Evolutionary conservation across 2,113 vertebrate species (phyloP).

Genomic region (Phrynosoma blainvillii): DNA sequence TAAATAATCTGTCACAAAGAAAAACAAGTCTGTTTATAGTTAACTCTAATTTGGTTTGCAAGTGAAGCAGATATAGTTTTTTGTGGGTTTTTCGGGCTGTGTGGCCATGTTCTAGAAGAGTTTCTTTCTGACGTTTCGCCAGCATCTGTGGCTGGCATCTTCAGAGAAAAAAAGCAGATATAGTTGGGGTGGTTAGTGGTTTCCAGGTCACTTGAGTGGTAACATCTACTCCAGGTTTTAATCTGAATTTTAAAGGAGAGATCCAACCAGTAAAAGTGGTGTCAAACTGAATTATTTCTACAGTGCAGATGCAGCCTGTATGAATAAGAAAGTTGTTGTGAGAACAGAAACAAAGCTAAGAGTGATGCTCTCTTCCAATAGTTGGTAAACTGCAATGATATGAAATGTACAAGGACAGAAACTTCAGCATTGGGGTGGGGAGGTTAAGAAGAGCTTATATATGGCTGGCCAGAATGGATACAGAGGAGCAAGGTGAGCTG

Average conservation of each 20-base stretch:
- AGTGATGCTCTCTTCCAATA: background rate
- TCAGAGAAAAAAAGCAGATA: too few relatives aligned
- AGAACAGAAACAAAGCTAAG: background rate
- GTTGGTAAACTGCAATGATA: background rate
- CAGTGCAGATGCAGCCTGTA: background rate
- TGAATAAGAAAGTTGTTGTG: background rate
- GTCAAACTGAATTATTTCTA: too few relatives aligned
- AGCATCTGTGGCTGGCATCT: too few relatives aligned
- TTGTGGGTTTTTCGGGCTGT: too few relatives aligned
- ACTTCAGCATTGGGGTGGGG: background rate
- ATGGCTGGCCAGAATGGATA: background rate
- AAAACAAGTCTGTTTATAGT: background rate
- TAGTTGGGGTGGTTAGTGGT: too few relatives aligned
- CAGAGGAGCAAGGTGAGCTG: background rate
- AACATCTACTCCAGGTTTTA: too few relatives aligned
- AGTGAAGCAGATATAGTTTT: background rate
- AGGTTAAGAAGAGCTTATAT: background rate
- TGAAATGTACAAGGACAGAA: background rate
- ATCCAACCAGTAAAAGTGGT: too few relatives aligned
- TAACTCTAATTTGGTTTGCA: background rate
- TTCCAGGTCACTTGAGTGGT: too few relatives aligned
- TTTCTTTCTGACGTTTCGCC: too few relatives aligned
- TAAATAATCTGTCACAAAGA: background rate
- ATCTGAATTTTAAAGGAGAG: too few relatives aligned
- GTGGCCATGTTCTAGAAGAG: too few relatives aligned